A percentile compares a stretch with the other conserved stretches of the same genome.
Conservation (phyloP, 2,113 vertebrate species). For the Dicaeum eximium region DNA sequence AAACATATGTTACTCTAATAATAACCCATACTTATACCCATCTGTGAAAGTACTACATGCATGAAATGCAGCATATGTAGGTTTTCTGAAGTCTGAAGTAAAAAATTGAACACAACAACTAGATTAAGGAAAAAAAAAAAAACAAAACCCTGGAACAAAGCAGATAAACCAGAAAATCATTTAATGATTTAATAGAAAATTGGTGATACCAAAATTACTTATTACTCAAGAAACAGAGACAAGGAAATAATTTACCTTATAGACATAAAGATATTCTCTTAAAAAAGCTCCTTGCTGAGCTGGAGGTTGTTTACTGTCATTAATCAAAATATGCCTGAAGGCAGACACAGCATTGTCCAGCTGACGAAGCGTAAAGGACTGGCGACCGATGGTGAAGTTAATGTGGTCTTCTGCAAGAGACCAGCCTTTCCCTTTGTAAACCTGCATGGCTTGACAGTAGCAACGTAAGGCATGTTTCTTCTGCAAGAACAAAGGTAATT, state of each 20-base stretch:
- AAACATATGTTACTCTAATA: not conserved
- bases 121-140: not conserved
- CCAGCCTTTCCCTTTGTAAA: slow-evolving; percentile 96
- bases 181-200: not conserved
- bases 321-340: slow-evolving; percentile 92
- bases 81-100: not conserved
- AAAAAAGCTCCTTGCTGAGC: slow-evolving; percentile 93
- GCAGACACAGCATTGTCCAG: slow-evolving; percentile 89
- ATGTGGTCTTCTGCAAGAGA: slow-evolving; percentile 97
- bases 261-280: slow-evolving; percentile 95
- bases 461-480: slow-evolving; percentile 93
- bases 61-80: not conserved
- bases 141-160: not conserved
- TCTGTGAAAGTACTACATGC: not conserved
- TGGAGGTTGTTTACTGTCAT: slow-evolving; percentile 92
- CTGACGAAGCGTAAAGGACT: slow-evolving; percentile 90
- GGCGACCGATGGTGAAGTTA: slow-evolving; percentile 96
- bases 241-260: slow-evolving; percentile 77
- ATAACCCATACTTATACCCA: not conserved
- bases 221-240: not conserved
- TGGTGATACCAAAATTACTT: not conserved
- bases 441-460: slow-evolving; percentile 98
- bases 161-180: not conserved
- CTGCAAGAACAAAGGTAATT: slow-evolving; percentile 64
- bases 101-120: not conserved